phyloP scores from a whole-genome alignment of 2,888 invertebrate species.

The Patella ulyssiponensis region DNA sequence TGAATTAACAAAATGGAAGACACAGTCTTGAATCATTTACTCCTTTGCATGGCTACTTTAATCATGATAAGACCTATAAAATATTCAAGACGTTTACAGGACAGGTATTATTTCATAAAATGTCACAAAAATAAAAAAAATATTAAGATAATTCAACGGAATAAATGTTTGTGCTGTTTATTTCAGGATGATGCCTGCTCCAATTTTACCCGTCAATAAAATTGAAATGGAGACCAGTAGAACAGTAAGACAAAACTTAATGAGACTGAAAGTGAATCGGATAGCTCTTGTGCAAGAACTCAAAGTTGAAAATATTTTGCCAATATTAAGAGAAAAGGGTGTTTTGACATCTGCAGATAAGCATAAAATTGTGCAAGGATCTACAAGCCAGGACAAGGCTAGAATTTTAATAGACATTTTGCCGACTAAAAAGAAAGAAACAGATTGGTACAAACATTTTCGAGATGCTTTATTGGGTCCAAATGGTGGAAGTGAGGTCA shows the following conservation, averaged over 20 bases:
- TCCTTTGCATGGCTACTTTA: too few species aligned
- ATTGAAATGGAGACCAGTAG: constrained; percentile 28
- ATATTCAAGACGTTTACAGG: too few species aligned
- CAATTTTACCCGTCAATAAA: too few species aligned
- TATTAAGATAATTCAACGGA: too few species aligned
- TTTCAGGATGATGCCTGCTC: too few species aligned
- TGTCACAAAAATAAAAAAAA: too few species aligned
- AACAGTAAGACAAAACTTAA: constrained; percentile 61
- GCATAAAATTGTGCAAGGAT: constrained; percentile 51
- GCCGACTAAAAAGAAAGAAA: constrained; percentile 53
- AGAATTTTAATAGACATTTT: constrained; percentile 62
- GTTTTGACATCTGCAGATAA: constrained; percentile 56
- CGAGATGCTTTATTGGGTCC: constrained; percentile 57
- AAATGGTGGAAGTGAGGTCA: constrained; percentile 51
- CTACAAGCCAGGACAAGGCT: constrained; percentile 59
- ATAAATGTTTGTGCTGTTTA: too few species aligned
- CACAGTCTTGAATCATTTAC: too few species aligned
- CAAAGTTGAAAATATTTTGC: constrained; percentile 59
- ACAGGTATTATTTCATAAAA: too few species aligned
- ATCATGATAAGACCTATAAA: too few species aligned
- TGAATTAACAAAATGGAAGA: too few species aligned
- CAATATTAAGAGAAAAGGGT: constrained; percentile 46
- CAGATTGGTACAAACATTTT: constrained; percentile 66
- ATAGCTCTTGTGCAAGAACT: constrained; percentile 66
- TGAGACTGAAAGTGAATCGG: constrained; percentile 64